Evolutionary conservation across 1,140 invertebrate genomes (phyloP), one percentile per base, ranked within the genome.

Genomic region (Drosophila kohkoa): DNA sequence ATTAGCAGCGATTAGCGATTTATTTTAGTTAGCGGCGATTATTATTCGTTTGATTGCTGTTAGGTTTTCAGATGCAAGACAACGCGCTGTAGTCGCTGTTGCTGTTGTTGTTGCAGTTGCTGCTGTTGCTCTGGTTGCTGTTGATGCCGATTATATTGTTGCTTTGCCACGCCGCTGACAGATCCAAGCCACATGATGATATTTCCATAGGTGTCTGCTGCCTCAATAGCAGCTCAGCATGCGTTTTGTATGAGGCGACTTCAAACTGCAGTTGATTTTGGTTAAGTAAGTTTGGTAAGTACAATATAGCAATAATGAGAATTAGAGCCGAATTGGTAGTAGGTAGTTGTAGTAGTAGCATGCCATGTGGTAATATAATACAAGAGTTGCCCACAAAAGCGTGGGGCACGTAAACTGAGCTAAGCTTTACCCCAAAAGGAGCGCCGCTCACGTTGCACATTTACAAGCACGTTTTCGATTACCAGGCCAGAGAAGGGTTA

Each of bases 391-490:
- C 70, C 54, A 38, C 48, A 55, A 81, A 81, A 72, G 58, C 28
- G 58, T 32, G 15, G 58, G 54, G 59, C 76, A 79, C 54, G 63
- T 87, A 72, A 74, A 70, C 60, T 69, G 75, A 75, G 66, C 75
- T 65, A 69, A 79, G 43, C 73, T 71, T 38, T 10, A 45, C 25
- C 25, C 73, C 69, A 72, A 88, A 83, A 83, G 83, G 83, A 88
- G 81, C 74, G 60, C 58, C 69, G 77, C 81, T 88, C 83, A 87
- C 83, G 83, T 87, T 87, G 80, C 48, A 58, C 74, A 68, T 64
- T 79, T 73, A 57, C 77, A 64, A 65, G 85, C 83, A 87, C 83
- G 83, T 88, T 83, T 87, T 83, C 13, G 51, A 58, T 81, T 86
- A 72, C 75, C 73, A 64, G 20, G 43, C 57, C 45, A 69, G 10